Evolutionary conservation across 2,113 vertebrate genomes (phyloP), one percentile per base, ranked within the genome.

Genomic region (Lepidothrix coronata): DNA sequence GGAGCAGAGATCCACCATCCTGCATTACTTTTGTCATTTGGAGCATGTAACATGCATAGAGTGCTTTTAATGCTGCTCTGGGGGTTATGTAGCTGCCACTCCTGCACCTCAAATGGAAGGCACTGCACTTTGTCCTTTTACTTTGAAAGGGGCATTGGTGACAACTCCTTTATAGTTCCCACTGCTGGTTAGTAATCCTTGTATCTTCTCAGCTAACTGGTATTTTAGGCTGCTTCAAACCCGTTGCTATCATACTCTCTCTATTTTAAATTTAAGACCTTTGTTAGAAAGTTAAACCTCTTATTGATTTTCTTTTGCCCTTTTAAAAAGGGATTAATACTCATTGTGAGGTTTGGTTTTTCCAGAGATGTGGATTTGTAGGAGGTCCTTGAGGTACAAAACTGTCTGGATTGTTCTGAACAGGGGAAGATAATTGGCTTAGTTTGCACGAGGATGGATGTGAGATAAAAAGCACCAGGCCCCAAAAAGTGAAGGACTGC

Each of bases 21-120:
- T 4, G 7, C 85, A 72, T 92, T 93, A 91, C 92, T 92, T 41
- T 22, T 89, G 73, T 85, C 92, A 91, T 96, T 91, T 94, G 83
- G 71, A 96, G 93, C 93, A 62, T 94, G 77, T 89, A 95, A 94
- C 89, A 9, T 3, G 4, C 33, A 28, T 25, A 61, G 91, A 92
- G 91, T 49, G 88, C 91, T 93, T 91, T 87, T 68, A 92, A 51
- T 0, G 2, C 27, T 58, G 59, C 48, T 39, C 67, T 2, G 14
- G 43, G 75, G 93, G 65, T 52, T 82, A 63, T 11, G 4, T 37
- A 49, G 88, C 72, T 66, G 78, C 33, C 35, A 43, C 79, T 39
- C 51, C 67, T 13, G 19, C 2, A 5, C 35, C 44, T 87, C 0
- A 3, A 25, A 75, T 41, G 71, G 79, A 63, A 83, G 66, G 43